Evolutionary conservation across 1,140 invertebrate genomes (phyloP), one percentile per base, ranked within the genome.

Genomic region (Atta colombica): DNA sequence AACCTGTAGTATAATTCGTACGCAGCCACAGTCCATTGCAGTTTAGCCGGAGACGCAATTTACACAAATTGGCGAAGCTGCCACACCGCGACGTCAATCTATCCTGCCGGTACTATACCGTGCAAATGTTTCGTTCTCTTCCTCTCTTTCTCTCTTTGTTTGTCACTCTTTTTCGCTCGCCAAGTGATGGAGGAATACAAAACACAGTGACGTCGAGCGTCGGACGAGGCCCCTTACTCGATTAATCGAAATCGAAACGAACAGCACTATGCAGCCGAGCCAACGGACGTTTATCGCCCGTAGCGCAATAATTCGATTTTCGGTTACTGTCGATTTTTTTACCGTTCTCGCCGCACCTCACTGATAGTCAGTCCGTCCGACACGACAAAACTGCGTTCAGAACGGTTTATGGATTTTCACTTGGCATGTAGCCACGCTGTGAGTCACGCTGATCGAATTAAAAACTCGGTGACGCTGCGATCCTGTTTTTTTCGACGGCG

Each of bases 241-340:
- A 93, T 94, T 93, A 94, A 94, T 93, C 91, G 92, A 93, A 93
- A 93, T 92, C 92, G 93, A 93, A 93, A 92, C 92, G 93, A 91
- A 90, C 89, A 85, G 49, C 77, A 82, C 77, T 6, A 12, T 0
- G n/a, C 81, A 61, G 65, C 39, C 81, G 81, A 66, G 68, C 71
- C 90, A 88, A 92, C 91, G 92, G 90, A 90, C 91, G 92, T 93
- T 93, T 94, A 94, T 94, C 92, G 92, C 88, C 90, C 88, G 87
- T 87, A 88, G 89, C 88, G 89, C 92, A 93, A 94, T 94, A 94
- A 94, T 94, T 93, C 89, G 91, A 93, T 94, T 94, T 93, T 91
- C 89, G 89, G 89, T 72, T 82, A 88, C 80, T 55, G 53, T 61
- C 89, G 49, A 78, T 45, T 45, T 45, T 87, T 90, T 87, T 69